These are phyloP conservation scores for Apis dorsata DNA, from an alignment of 1,140 invertebrate genomes.

Conservation along the genomic window DNA sequence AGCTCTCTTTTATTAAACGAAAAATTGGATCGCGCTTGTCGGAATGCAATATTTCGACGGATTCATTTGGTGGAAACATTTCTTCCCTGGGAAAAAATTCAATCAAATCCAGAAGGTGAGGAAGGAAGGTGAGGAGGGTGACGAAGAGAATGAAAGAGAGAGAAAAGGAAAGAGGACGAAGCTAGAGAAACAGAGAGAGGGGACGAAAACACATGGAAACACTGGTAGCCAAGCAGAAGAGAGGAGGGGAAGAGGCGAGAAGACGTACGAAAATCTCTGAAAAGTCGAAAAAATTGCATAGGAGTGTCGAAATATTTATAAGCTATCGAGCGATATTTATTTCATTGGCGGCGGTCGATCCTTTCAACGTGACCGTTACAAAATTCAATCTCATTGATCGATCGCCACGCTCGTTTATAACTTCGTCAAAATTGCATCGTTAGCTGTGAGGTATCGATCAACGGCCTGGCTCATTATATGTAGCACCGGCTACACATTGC, in stretches of 20 bases:
- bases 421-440: conserved; percentile 50
- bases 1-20: conserved; percentile 78
- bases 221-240: conserved; percentile 41
- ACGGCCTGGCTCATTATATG: conserved; percentile 45
- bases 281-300: not conserved
- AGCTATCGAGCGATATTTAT: conserved; percentile 20
- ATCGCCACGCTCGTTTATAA: conserved; percentile 47
- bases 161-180: not conserved
- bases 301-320: conserved; percentile 27
- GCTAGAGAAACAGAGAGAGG: conserved; percentile 26
- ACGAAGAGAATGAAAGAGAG: conserved; percentile 24
- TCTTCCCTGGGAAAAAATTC: conserved; percentile 79
- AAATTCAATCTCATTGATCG: conserved; percentile 51
- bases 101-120: conserved; percentile 79
- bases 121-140: conserved; percentile 54
- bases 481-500: conserved; percentile 3
- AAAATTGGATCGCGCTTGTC: conserved; percentile 77
- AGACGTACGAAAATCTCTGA: conserved; percentile 11
- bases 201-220: conserved; percentile 47
- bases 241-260: conserved; percentile 47
- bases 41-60: conserved; percentile 81
- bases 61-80: conserved; percentile 81
- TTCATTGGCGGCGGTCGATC: conserved; percentile 38
- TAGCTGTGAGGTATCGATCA: conserved; percentile 47
- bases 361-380: conserved; percentile 29